Percentiles rank a stretch among this genome's conserved stretches.
phyloP scores from a whole-genome alignment of 2,797 vertebrate species.

The Geotrypetes seraphini region DNA sequence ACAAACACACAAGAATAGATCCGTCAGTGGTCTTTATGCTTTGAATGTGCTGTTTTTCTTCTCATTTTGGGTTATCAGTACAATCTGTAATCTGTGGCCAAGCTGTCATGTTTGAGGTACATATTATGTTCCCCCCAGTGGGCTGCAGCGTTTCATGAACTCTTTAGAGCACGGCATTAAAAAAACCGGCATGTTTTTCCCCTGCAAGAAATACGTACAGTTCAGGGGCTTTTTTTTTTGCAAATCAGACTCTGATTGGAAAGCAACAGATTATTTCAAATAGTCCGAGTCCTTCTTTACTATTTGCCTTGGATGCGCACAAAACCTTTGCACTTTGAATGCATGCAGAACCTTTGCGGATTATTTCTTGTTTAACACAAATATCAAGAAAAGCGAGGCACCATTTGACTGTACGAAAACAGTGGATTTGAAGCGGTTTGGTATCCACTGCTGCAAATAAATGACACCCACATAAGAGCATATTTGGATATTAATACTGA shows the following conservation, averaged over 20 bases:
- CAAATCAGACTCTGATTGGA: no score
- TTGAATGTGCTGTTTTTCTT: constrained; percentile 56
- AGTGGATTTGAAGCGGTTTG: constrained; percentile 7
- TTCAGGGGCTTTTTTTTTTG: no score
- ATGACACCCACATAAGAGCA: constrained; percentile 28
- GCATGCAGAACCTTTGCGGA: neutral
- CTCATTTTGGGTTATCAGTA: constrained; percentile 60
- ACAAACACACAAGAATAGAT: constrained; percentile 26
- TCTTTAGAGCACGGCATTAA: no score
- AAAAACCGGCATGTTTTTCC: no score
- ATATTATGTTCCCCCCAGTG: constrained; percentile 62
- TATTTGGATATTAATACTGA: constrained; percentile 49
- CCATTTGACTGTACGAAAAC: constrained; percentile 1
- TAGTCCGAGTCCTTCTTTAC: no score
- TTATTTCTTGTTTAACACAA: neutral
- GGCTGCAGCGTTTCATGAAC: constrained; percentile 47
- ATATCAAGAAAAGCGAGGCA: constrained; percentile 4
- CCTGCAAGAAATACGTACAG: no score
- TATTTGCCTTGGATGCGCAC: no score
- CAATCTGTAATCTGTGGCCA: constrained; percentile 64
- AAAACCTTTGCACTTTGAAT: no score
- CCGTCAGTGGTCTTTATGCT: constrained; percentile 51
- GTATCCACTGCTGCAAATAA: constrained; percentile 39
- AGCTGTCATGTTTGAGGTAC: constrained; percentile 51
- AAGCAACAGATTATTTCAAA: no score